These are phyloP conservation scores for Austrolebias charrua DNA, from an alignment of 2,797 vertebrate genomes.

Conservation along the genomic window DNA sequence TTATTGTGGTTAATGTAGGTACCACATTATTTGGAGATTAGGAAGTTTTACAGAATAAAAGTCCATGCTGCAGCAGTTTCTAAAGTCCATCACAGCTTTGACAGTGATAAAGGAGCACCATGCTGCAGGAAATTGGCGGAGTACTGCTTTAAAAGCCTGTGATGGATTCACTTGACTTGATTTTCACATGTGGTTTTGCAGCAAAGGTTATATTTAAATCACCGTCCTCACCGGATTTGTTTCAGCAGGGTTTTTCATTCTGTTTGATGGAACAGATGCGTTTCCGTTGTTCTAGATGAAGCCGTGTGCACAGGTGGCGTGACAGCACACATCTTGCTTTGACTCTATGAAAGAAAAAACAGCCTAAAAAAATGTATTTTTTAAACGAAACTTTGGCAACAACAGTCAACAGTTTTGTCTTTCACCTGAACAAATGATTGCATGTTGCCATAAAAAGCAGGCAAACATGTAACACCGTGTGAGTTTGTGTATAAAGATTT, in stretches of 20 bases:
- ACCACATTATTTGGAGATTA: background rate
- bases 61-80: background rate
- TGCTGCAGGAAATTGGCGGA: background rate
- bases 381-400: background rate
- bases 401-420: background rate
- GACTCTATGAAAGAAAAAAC: background rate
- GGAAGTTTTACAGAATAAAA: background rate
- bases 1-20: background rate
- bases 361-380: background rate
- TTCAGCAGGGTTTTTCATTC: slow-evolving; percentile 11
- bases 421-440: too few species aligned
- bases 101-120: background rate
- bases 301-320: slow-evolving; percentile 1
- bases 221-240: background rate
- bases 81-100: background rate
- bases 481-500: too few species aligned
- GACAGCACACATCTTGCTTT: background rate
- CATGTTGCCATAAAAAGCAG: too few species aligned
- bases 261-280: slow-evolving; percentile 2
- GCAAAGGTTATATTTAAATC: slow-evolving; percentile 10
- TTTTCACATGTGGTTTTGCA: slow-evolving; percentile 7
- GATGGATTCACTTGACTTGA: background rate
- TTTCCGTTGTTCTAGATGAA: slow-evolving; percentile 10
- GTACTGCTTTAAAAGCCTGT: slow-evolving; percentile 5
- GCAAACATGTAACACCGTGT: too few species aligned